Percentiles rank a stretch among this genome's conserved stretches.
phyloP scores from a whole-genome alignment of 2,888 invertebrate species.

The Parasteatoda lunata region DNA sequence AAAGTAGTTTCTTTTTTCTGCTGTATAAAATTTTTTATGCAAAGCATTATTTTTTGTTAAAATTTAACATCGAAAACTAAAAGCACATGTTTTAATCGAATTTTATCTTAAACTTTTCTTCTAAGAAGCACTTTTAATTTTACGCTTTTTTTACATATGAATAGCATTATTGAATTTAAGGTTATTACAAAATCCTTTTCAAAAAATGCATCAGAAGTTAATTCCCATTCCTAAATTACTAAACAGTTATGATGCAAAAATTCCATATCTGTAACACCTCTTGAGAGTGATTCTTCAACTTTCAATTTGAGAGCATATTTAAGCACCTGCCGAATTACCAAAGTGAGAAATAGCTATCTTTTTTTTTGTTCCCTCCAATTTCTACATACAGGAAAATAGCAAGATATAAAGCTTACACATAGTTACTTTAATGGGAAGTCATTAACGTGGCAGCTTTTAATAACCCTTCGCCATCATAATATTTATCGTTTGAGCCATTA shows the following conservation, averaged over 20 bases:
- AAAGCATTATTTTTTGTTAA: too few relatives aligned
- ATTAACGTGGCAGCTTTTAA: constrained; percentile 54
- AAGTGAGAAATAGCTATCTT: constrained; percentile 14
- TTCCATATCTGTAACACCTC: constrained; percentile 3
- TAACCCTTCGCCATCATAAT: constrained; percentile 46
- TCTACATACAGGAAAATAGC: background rate
- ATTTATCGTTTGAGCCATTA: constrained; percentile 55
- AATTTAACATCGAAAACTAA: too few relatives aligned
- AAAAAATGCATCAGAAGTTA: too few relatives aligned
- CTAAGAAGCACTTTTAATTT: too few relatives aligned
- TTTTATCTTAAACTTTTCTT: too few relatives aligned
- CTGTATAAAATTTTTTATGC: too few relatives aligned
- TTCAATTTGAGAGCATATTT: constrained; percentile 22
- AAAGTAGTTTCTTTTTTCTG: too few relatives aligned
- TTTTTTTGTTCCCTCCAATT: background rate
- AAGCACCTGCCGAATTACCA: constrained; percentile 1
- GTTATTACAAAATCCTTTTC: too few relatives aligned
- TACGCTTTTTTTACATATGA: too few relatives aligned
- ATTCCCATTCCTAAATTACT: too few relatives aligned
- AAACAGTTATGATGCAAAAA: background rate
- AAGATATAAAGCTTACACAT: constrained; percentile 23
- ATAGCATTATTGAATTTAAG: too few relatives aligned
- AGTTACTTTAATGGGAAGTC: constrained; percentile 55
- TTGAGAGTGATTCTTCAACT: constrained; percentile 29
- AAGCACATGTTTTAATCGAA: too few relatives aligned